Evolutionary conservation across 2,113 vertebrate genomes (phyloP).

Genomic region (Corydoras sp.): DNA sequence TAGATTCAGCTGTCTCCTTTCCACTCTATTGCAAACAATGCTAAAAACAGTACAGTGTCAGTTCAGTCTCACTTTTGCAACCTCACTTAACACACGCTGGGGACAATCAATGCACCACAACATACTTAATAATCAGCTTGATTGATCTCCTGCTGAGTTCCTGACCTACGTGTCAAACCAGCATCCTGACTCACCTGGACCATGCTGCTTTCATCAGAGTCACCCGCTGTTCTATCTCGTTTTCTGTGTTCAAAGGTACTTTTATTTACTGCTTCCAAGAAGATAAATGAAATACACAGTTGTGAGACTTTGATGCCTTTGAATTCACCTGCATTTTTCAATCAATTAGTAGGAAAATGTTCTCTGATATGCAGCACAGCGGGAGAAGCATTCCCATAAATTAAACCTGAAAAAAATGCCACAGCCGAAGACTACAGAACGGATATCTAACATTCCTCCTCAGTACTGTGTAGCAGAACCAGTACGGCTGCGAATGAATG

Average conservation of each 20-base stretch:
- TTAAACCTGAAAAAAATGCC: too few relatives aligned
- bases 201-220: constrained; percentile 35
- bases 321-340: too few relatives aligned
- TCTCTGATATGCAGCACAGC: too few relatives aligned
- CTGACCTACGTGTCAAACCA: constrained; percentile 25
- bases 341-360: too few relatives aligned
- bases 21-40: constrained; percentile 12
- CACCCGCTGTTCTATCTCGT: constrained; percentile 23
- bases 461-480: too few relatives aligned
- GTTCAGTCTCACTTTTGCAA: constrained; percentile 11
- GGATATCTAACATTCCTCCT: too few relatives aligned
- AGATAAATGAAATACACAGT: constrained; percentile 1
- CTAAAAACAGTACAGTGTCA: constrained; percentile 29
- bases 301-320: too few relatives aligned
- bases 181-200: constrained; percentile 36
- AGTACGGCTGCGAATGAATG: too few relatives aligned
- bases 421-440: too few relatives aligned
- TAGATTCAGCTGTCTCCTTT: constrained; percentile 33
- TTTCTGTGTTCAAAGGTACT: neutral
- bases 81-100: constrained; percentile 27
- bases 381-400: too few relatives aligned
- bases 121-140: constrained; percentile 45
- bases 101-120: constrained; percentile 41
- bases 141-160: constrained; percentile 42
- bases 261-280: neutral